Base-by-base conservation (phyloP, 2,888 invertebrate species). In the Embidobia sp. region DNA sequence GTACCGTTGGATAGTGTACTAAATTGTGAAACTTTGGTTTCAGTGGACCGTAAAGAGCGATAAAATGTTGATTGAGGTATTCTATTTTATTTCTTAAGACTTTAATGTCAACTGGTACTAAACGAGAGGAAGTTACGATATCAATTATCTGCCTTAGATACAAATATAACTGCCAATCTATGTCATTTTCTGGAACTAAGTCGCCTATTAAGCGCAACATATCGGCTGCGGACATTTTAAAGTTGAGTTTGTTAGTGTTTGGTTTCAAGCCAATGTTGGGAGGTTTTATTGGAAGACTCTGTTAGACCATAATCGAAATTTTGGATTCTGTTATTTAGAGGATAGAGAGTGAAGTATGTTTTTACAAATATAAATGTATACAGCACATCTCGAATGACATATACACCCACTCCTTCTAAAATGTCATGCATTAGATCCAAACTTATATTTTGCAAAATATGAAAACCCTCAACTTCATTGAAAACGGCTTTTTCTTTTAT, bases 131-230 rank as follows among this genome's bases (percentile, higher is more conserved):
- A 11, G 37, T 51, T 18, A 75, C 2, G 11, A 67, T 67, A 48
- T 75, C 48, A 1, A 75, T 31, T 11, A 44, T 53, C 35, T 55
- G 46, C 11, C 75, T 10, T 11, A 75, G 49, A 27, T 55, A 19
- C 26, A 27, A 42, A 22, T 67, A 69, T 5, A 75, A 19, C 22
- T 31, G 5, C 42, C 46, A 75, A 35, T 46, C 18, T 5, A 18
- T 13, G n/a, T 40, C 40, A 4, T n/a, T 2, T n/a, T 40, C 40
- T 8, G 19, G 40, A 8, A 40, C 8, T 13, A 40, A 40, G n/a
- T 40, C 40, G 7, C 40, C 40, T 4, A 40, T 40, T 5, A 40
- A 18, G 19, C 40, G 13, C 4, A 40, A n/a, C 40, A 40, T 40
- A 4, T 40, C 40, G 2, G 40, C 6, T 13, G 40, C 40, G 5